Evolutionary conservation across 2,888 invertebrate species (phyloP).

Genomic region (Unio delphinus): DNA sequence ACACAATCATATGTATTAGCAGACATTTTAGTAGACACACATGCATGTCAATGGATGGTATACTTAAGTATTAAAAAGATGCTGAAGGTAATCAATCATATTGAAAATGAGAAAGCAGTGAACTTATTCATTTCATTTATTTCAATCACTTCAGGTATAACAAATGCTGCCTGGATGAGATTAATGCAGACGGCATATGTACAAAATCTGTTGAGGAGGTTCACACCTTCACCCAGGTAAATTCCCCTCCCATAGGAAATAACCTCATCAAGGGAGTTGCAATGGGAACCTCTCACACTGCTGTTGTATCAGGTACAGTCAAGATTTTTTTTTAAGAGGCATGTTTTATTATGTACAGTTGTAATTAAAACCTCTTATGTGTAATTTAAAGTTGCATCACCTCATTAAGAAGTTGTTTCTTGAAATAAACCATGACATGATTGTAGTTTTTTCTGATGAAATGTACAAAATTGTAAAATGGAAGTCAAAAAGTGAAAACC

Average conservation of each 20-base stretch:
- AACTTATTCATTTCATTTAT: background rate
- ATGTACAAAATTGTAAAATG: too few relatives aligned
- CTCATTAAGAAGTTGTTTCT: too few relatives aligned
- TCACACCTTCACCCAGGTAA: slow-evolving; percentile 54
- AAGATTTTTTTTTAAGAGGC: background rate
- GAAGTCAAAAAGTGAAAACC: too few relatives aligned
- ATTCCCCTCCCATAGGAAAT: slow-evolving; percentile 53
- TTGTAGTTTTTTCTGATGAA: too few relatives aligned
- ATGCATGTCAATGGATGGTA: too few relatives aligned
- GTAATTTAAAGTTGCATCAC: background rate
- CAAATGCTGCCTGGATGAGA: slow-evolving; percentile 65
- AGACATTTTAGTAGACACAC: too few relatives aligned
- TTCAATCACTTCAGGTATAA: slow-evolving; percentile 55
- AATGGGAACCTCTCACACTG: slow-evolving; percentile 68
- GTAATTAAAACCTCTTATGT: background rate
- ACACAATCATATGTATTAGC: too few relatives aligned
- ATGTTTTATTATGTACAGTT: background rate
- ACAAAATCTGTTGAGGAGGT: slow-evolving; percentile 61
- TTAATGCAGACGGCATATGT: slow-evolving; percentile 36
- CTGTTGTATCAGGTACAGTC: slow-evolving; percentile 60
- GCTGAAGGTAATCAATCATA: too few relatives aligned
- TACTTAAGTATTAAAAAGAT: too few relatives aligned
- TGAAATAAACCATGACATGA: too few relatives aligned
- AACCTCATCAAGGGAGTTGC: slow-evolving; percentile 57
- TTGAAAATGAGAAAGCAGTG: too few relatives aligned